phyloP scores from a whole-genome alignment of 37 sponge, comb jelly and placozoan species.

The Diacarnus erythraeanus region DNA sequence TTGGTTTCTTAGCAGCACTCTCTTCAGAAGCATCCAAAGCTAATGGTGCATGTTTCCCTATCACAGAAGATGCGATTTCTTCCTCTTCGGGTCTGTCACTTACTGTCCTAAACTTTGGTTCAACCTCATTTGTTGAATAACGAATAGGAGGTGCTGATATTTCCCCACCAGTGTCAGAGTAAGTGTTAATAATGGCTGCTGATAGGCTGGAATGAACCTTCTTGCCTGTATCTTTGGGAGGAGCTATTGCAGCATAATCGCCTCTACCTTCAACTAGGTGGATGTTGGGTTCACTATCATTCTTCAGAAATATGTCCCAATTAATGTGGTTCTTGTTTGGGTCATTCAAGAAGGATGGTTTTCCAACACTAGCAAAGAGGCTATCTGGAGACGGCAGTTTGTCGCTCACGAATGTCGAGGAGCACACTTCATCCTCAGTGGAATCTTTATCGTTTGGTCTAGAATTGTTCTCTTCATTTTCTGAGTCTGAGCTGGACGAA shows the following conservation, averaged over 20 bases:
- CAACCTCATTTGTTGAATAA: slow-evolving; percentile 11
- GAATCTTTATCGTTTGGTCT: not conserved
- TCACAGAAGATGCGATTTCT: not conserved
- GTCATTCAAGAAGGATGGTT: slow-evolving; percentile 65
- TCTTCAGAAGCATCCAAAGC: not conserved
- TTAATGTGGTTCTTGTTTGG: slow-evolving; percentile 24
- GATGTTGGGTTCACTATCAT: slow-evolving; percentile 14
- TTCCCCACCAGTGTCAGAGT: slow-evolving; percentile 7
- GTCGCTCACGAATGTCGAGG: too few relatives aligned
- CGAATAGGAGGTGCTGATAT: slow-evolving; percentile 45
- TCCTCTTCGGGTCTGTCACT: slow-evolving; percentile 3
- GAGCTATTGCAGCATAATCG: slow-evolving; percentile 59
- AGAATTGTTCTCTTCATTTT: slow-evolving; percentile 25
- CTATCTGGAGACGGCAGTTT: slow-evolving; percentile 82
- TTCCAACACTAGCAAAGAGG: slow-evolving; percentile 65
- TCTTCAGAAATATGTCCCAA: slow-evolving; percentile 73
- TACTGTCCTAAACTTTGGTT: slow-evolving; percentile 2
- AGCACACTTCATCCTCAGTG: not conserved
- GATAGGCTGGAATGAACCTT: slow-evolving; percentile 15
- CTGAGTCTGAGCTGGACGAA: slow-evolving; percentile 66
- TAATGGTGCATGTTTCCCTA: slow-evolving; percentile 4
- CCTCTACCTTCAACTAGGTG: slow-evolving; percentile 28
- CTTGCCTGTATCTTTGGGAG: slow-evolving; percentile 28
- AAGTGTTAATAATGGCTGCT: slow-evolving; percentile 6
- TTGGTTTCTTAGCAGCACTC: not conserved